Conservation (phyloP, 2,113 vertebrate species). For the Callopanchax toddi region DNA sequence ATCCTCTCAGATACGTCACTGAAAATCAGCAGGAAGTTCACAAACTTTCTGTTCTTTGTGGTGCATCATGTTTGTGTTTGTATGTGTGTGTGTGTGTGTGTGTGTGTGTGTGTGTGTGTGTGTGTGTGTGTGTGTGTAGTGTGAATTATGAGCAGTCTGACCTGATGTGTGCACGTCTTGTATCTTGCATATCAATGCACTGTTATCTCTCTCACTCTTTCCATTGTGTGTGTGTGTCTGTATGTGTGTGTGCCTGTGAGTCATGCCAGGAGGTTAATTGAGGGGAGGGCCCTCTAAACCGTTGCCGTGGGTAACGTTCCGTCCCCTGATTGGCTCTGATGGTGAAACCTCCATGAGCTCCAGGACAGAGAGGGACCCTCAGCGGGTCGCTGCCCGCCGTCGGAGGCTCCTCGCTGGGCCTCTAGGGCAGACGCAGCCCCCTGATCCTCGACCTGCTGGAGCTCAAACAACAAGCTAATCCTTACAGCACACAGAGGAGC, state of each 20-base stretch:
- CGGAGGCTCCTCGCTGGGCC: conserved; percentile 37
- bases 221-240: background rate
- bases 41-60: background rate
- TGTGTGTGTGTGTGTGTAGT: conserved; percentile 7
- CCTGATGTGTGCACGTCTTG: conserved; percentile 46
- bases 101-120: conserved; percentile 8
- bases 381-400: conserved; percentile 17
- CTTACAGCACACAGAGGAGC: conserved; percentile 67
- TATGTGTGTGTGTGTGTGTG: conserved; percentile 18
- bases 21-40: conserved; percentile 14
- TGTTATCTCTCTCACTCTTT: conserved; percentile 42
- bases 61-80: too few relatives aligned
- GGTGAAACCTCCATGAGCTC: conserved; percentile 24
- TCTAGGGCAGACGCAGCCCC: conserved; percentile 24
- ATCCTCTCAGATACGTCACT: too few relatives aligned
- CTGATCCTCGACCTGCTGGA: conserved; percentile 56
- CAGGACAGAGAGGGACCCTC: background rate
- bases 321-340: conserved; percentile 45
- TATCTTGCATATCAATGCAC: conserved; percentile 69
- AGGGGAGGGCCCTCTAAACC: conserved; percentile 69
- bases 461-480: conserved; percentile 75
- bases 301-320: conserved; percentile 54
- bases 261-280: conserved; percentile 71
- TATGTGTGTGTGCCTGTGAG: conserved; percentile 13
- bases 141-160: conserved; percentile 66